Conservation (phyloP, 2,113 vertebrate species). For the Gallinago jamesoni region DNA sequence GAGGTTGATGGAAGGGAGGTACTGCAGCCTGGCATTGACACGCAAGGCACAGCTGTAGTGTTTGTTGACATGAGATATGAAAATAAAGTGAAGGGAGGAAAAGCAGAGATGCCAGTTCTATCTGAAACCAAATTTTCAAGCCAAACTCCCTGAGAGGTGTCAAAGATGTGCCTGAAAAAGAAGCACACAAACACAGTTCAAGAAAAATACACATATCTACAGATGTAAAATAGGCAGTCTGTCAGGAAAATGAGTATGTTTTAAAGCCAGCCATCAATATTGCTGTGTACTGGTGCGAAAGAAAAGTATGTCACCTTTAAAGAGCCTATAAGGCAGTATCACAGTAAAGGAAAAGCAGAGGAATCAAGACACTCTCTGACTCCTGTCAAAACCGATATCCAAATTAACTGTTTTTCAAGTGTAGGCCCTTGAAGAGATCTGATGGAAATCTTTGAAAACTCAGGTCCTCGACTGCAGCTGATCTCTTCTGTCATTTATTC, state of each 20-base stretch:
- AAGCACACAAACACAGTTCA: background rate
- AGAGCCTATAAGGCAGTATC: background rate
- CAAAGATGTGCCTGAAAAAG: background rate
- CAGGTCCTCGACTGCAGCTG: background rate
- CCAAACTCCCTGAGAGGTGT: background rate
- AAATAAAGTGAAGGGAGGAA: background rate
- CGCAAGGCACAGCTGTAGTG: background rate
- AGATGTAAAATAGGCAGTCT: constrained; percentile 20
- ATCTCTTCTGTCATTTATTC: background rate
- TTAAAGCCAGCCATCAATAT: background rate
- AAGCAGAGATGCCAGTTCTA: background rate
- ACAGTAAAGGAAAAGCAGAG: background rate
- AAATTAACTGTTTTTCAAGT: background rate
- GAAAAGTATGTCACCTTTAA: background rate
- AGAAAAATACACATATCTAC: background rate
- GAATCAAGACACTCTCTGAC: background rate
- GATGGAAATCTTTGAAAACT: background rate
- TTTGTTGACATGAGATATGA: background rate
- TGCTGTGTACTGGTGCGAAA: background rate
- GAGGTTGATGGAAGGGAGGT: background rate
- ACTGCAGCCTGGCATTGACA: background rate
- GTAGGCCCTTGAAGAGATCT: background rate
- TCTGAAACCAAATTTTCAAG: constrained; percentile 8
- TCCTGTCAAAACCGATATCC: background rate
- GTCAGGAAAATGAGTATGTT: background rate